Conservation (phyloP, 2,113 vertebrate genomes). For the Poecilia latipinna region DNA sequence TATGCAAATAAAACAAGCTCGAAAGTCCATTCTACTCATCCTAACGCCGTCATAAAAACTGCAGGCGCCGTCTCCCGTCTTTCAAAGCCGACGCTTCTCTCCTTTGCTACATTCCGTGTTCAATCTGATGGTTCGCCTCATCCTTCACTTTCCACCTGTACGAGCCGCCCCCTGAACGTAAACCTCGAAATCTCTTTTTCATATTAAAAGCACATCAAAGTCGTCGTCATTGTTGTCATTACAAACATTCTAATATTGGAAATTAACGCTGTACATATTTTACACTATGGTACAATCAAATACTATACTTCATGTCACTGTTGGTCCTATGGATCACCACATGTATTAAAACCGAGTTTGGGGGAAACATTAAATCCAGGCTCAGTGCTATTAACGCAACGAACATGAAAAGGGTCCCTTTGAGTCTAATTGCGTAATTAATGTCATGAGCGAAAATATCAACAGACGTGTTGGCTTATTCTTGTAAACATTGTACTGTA, state of each 20-base stretch:
- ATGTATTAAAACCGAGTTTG: conserved; percentile 57
- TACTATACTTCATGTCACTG: conserved; percentile 68
- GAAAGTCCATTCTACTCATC: conserved; percentile 70
- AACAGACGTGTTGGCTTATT: conserved; percentile 24
- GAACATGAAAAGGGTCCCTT: conserved; percentile 50
- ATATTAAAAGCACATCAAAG: conserved; percentile 78
- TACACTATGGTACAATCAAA: conserved; percentile 84
- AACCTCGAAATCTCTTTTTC: conserved; percentile 74
- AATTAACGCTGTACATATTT: conserved; percentile 83
- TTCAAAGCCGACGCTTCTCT: conserved; percentile 73
- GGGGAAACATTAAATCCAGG: conserved; percentile 54
- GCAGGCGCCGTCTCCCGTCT: conserved; percentile 76
- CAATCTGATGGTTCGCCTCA: conserved; percentile 54
- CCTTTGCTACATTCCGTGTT: conserved; percentile 82
- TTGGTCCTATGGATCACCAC: conserved; percentile 68
- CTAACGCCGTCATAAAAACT: conserved; percentile 70
- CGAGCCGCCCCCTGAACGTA: conserved; percentile 60
- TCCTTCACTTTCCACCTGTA: conserved; percentile 33
- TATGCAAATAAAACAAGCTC: conserved; percentile 40
- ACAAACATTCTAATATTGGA: conserved; percentile 83
- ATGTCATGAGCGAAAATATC: conserved; percentile 41
- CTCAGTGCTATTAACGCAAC: conserved; percentile 58
- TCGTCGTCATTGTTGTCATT: conserved; percentile 72
- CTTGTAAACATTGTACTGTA: conserved; percentile 44
- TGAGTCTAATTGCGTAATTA: conserved; percentile 34